Percentiles rank a stretch among this genome's conserved stretches.
Evolutionary conservation across 2,888 invertebrate genomes (phyloP).

Genomic region (Tetheella fluctuosa): DNA sequence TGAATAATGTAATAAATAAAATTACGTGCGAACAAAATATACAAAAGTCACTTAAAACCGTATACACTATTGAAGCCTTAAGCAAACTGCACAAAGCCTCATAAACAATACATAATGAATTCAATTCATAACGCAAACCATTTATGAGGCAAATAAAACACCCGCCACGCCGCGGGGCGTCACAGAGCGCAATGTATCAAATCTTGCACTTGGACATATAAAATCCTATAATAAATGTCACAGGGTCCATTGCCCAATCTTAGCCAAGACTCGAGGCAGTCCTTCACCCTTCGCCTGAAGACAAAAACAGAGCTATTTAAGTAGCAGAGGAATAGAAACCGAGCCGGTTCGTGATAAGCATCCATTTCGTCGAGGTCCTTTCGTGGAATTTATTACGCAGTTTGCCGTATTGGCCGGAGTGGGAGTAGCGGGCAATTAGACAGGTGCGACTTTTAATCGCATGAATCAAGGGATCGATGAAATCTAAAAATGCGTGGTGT

Average conservation of each 20-base stretch:
- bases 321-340: conserved; percentile 35
- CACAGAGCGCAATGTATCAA: background rate
- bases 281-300: conserved; percentile 23
- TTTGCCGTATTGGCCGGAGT: conserved; percentile 48
- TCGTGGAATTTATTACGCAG: conserved; percentile 54
- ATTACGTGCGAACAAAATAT: too few relatives aligned
- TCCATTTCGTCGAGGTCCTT: conserved; percentile 51
- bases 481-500: too few relatives aligned
- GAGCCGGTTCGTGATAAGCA: conserved; percentile 58
- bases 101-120: background rate
- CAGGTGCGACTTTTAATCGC: conserved; percentile 9
- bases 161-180: background rate
- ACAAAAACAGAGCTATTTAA: conserved; percentile 57
- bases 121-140: background rate
- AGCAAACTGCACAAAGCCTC: background rate
- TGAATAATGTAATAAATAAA: too few relatives aligned
- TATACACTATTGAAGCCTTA: too few relatives aligned
- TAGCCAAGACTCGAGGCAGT: background rate
- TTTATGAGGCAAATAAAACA: background rate
- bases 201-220: conserved; percentile 3
- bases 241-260: conserved; percentile 11
- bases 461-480: too few relatives aligned
- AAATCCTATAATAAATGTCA: conserved; percentile 12
- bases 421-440: conserved; percentile 25
- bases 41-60: too few relatives aligned